phyloP scores from a whole-genome alignment of 2,888 invertebrate species.

The Hirtodrosophila alboralis region DNA sequence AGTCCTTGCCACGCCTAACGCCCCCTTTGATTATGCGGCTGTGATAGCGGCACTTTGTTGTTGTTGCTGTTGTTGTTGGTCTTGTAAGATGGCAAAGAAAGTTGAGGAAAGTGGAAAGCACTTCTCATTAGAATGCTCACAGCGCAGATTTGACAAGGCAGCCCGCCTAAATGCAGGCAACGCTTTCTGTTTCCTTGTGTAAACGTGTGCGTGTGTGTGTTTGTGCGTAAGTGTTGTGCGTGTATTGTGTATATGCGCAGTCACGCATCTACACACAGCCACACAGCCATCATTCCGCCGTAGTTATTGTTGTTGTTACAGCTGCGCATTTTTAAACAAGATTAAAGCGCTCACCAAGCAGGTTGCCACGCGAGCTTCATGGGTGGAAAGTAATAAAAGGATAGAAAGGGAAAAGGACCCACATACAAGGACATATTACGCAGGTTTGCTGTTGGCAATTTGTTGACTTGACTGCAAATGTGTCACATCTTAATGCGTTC shows the following conservation, averaged over 20 bases:
- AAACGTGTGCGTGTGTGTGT: constrained; percentile 2
- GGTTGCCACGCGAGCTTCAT: constrained; percentile 36
- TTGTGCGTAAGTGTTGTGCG: constrained; percentile 7
- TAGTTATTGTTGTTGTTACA: constrained; percentile 52
- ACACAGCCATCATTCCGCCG: neutral
- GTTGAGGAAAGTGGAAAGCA: constrained; percentile 58
- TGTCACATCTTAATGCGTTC: constrained; percentile 74
- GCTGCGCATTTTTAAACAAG: constrained; percentile 78
- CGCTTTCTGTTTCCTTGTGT: constrained; percentile 25
- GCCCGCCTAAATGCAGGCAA: constrained; percentile 67
- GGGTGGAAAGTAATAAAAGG: neutral
- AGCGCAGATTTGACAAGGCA: constrained; percentile 71
- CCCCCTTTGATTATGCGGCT: constrained; percentile 69
- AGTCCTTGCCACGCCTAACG: constrained; percentile 49
- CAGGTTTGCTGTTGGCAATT: constrained; percentile 68
- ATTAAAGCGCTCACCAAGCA: constrained; percentile 70
- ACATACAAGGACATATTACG: constrained; percentile 10
- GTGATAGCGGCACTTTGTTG: constrained; percentile 62
- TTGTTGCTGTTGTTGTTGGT: constrained; percentile 25
- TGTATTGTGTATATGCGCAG: constrained; percentile 25
- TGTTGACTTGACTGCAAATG: constrained; percentile 79
- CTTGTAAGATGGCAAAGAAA: constrained; percentile 50
- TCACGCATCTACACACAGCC: constrained; percentile 58
- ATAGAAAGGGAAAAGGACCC: neutral
- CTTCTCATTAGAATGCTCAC: constrained; percentile 78